Base-by-base conservation (phyloP, 2,888 invertebrate species). In the Spilarctia lutea region DNA sequence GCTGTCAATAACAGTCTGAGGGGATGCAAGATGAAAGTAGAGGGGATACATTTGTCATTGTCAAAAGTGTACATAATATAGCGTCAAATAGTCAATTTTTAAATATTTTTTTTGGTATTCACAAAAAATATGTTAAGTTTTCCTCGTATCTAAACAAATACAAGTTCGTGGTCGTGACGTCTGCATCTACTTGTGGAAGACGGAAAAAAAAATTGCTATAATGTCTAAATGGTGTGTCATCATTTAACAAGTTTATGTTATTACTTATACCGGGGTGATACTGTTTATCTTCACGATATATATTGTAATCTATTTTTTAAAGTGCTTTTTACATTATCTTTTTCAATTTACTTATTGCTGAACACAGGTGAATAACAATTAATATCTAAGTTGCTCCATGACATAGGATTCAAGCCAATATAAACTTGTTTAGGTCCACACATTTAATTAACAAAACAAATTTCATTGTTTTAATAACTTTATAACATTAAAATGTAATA, bases 201-300 rank as follows among this genome's bases (percentile, higher is more conserved):
- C 66, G 72, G 68, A 75, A 45, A 72, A 24, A n/a, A 78, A 73
- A 73, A 72, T 80, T 81, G 79, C 75, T 85, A 90, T 86, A 75
- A 94, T 94, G 94, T 94, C 94, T 63, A 94, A 94, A 89, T 94
- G 94, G 94, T 94, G 88, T 84, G 91, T 90, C 80, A 85, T 83
- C 75, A 78, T 79, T 71, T 65, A 74, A 10, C 56, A 66, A 72
- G 70, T 52, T 70, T 81, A 79, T 75, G n/a, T 71, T 81, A 74
- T 77, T 77, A 79, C 73, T 76, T 78, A n/a, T n/a, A 78, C 72
- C 70, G 77, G 72, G 67, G 42, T 71, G 39, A 66, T 73, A 63
- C 69, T 79, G 70, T 79, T 81, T 73, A 65, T 68, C 60, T 73
- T 74, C 48, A 68, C 60, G 33, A 68, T 52, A 39, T 52, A 45